Evolutionary conservation across 1,140 invertebrate genomes (phyloP).

Genomic region (Copidosoma floridanum): DNA sequence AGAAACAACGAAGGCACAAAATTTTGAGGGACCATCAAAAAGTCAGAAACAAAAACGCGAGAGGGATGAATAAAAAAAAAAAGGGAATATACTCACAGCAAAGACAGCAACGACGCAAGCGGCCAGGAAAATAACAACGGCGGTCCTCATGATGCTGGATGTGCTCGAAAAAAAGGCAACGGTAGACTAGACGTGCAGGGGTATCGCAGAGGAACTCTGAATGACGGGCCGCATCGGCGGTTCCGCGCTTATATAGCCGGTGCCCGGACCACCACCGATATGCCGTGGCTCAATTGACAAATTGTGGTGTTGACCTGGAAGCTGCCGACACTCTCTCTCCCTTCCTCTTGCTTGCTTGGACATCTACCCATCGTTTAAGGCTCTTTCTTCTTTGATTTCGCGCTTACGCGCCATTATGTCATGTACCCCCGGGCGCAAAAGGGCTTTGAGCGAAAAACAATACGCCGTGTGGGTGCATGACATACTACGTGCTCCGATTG

Average conservation of each 20-base stretch:
- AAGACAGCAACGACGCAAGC: background rate
- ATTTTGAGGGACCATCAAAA: no score
- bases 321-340: background rate
- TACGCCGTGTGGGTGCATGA: no score
- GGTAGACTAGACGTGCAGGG: background rate
- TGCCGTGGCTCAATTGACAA: conserved; percentile 25
- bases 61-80: no score
- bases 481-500: no score
- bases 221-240: background rate
- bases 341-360: background rate
- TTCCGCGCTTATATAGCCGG: conserved; percentile 13
- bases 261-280: conserved; percentile 12
- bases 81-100: conserved; percentile 8
- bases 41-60: no score
- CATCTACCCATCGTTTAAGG: no score
- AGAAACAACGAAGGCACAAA: no score
- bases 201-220: conserved; percentile 8
- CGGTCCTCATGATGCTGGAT: background rate
- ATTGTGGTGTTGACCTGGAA: conserved; percentile 26
- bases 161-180: background rate
- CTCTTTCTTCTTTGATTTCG: no score
- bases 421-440: no score
- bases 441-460: no score
- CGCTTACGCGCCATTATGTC: no score
- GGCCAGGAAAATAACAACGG: conserved; percentile 3